Evolutionary conservation across 2,113 vertebrate species (phyloP).

Genomic region (Lepisosteus osseus): DNA sequence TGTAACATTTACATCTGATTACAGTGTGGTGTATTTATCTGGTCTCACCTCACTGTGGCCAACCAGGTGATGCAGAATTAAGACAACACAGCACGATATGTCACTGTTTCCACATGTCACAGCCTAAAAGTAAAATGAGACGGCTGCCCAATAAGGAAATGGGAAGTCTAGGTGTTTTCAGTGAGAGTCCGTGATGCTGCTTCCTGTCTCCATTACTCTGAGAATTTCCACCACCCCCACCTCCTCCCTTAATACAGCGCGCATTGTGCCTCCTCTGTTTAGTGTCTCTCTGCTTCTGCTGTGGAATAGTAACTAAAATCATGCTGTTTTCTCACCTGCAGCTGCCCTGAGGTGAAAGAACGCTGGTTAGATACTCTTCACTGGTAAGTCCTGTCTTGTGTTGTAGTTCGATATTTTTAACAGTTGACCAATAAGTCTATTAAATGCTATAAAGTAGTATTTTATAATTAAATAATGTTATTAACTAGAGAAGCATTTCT

Average conservation of each 20-base stretch:
- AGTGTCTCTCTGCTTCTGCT: conserved; percentile 32
- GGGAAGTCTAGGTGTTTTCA: conserved; percentile 71
- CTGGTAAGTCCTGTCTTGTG: conserved; percentile 64
- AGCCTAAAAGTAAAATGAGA: neutral
- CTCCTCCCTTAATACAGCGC: conserved; percentile 55
- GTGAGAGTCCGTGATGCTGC: conserved; percentile 70
- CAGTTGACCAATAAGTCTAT: no score
- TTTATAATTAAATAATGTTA: neutral
- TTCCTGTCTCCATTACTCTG: conserved; percentile 76
- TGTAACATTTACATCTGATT: neutral
- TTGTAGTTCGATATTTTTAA: neutral
- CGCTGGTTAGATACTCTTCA: conserved; percentile 69
- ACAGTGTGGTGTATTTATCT: neutral
- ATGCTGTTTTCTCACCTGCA: conserved; percentile 65
- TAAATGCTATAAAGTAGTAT: no score
- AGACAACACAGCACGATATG: neutral
- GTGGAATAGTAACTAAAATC: conserved; percentile 59
- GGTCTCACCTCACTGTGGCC: neutral
- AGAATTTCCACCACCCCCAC: conserved; percentile 73
- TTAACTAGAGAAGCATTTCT: no score
- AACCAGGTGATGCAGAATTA: neutral
- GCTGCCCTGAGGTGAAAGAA: conserved; percentile 69
- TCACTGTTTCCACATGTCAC: conserved; percentile 52
- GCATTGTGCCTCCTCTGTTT: conserved; percentile 33
- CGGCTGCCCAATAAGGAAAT: conserved; percentile 53